Evolutionary conservation across 2,888 invertebrate genomes (phyloP).

Genomic region (Aspidiotus destructor): DNA sequence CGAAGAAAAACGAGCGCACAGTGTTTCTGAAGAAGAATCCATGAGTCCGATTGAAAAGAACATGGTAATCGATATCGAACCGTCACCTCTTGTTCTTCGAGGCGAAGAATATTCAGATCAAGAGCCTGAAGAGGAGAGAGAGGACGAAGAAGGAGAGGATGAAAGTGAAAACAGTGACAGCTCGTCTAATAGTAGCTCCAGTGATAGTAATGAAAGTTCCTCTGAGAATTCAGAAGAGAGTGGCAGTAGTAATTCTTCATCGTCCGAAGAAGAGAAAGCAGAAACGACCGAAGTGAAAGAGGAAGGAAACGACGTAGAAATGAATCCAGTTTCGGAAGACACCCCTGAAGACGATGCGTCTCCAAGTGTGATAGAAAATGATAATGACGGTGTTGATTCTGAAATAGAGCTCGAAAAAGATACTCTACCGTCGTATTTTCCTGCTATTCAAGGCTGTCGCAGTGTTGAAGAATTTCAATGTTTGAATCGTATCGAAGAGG

Average conservation of each 20-base stretch:
- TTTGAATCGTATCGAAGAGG: constrained; percentile 90
- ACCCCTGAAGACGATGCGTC: constrained; percentile 6
- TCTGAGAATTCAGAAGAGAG: constrained; percentile 37
- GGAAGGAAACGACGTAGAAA: constrained; percentile 46
- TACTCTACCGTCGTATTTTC: constrained; percentile 61
- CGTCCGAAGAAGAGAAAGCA: constrained; percentile 40
- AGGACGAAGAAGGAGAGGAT: constrained; percentile 45
- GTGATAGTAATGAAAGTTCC: not conserved
- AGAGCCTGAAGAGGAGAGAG: not conserved
- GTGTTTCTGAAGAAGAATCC: constrained; percentile 5
- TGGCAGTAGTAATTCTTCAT: constrained; percentile 15
- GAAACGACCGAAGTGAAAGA: constrained; percentile 37
- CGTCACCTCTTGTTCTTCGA: constrained; percentile 14
- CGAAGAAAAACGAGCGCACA: not conserved
- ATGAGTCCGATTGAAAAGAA: constrained; percentile 13
- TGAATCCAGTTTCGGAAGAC: constrained; percentile 40
- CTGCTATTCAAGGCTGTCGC: constrained; percentile 85
- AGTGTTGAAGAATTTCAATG: constrained; percentile 98
- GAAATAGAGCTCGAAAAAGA: constrained; percentile 40
- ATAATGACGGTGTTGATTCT: constrained; percentile 35
- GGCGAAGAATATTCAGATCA: too few relatives aligned
- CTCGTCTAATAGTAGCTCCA: not conserved
- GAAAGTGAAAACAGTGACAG: constrained; percentile 41
- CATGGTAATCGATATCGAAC: constrained; percentile 18
- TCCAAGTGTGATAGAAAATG: not conserved